phyloP scores from a whole-genome alignment of 64 coral and sea anemone species.

The Dendrophyllia cribrosa region DNA sequence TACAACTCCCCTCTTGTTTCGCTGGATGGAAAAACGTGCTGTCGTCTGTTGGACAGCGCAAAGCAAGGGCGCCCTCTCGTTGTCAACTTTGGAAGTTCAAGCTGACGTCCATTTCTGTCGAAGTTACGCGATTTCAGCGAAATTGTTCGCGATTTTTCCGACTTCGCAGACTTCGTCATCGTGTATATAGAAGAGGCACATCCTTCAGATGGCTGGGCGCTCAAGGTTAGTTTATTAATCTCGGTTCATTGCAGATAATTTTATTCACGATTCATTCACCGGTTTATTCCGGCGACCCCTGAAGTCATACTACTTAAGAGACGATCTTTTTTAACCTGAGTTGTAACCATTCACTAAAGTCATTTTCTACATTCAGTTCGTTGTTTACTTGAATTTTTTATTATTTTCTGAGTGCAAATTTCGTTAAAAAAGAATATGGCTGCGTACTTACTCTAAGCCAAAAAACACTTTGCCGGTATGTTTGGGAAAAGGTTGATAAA shows the following conservation, averaged over 20 bases:
- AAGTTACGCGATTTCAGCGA: slow-evolving; percentile 55
- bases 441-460: too few relatives aligned
- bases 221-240: slow-evolving; percentile 49
- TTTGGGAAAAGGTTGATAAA: too few relatives aligned
- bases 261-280: background rate
- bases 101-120: slow-evolving; percentile 75
- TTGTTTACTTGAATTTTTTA: too few relatives aligned
- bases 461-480: too few relatives aligned
- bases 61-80: slow-evolving; percentile 63
- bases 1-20: slow-evolving; percentile 61
- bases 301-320: too few relatives aligned
- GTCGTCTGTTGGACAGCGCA: slow-evolving; percentile 56
- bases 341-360: too few relatives aligned
- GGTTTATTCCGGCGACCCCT: too few relatives aligned
- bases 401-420: too few relatives aligned
- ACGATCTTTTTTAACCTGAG: too few relatives aligned
- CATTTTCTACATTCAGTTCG: too few relatives aligned
- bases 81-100: slow-evolving; percentile 76
- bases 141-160: slow-evolving; percentile 55
- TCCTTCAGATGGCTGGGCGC: slow-evolving; percentile 77
- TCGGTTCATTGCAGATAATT: background rate
- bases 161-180: slow-evolving; percentile 80
- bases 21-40: slow-evolving; percentile 20
- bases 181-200: slow-evolving; percentile 94
- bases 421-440: too few relatives aligned